Evolutionary conservation across 2,113 vertebrate species (phyloP).

Genomic region (Terrapene triunguis): DNA sequence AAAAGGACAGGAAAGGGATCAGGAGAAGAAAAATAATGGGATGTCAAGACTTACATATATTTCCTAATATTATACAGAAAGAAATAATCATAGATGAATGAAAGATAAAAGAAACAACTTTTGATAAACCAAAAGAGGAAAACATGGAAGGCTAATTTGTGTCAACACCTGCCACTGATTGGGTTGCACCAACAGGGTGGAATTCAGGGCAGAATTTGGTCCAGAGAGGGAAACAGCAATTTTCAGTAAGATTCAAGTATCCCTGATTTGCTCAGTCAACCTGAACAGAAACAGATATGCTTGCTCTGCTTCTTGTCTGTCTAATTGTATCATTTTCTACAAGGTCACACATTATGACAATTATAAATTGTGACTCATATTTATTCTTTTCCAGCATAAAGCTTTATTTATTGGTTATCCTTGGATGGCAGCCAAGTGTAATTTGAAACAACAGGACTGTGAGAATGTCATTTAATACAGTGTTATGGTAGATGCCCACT

Average conservation of each 20-base stretch:
- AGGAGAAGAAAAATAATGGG: conserved; percentile 22
- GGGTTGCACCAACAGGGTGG: neutral
- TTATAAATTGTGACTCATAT: conserved; percentile 46
- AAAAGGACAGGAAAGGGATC: conserved; percentile 7
- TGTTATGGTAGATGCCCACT: neutral
- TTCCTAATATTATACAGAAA: conserved; percentile 40
- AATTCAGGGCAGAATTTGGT: neutral
- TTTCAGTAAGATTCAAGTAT: neutral
- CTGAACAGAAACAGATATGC: neutral
- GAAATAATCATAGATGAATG: neutral
- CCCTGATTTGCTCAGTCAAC: conserved; percentile 10
- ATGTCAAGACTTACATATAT: neutral
- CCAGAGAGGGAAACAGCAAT: neutral
- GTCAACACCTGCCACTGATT: neutral
- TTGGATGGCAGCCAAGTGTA: conserved; percentile 20
- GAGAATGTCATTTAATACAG: neutral
- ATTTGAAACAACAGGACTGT: conserved; percentile 1
- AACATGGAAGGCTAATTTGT: neutral
- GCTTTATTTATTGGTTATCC: conserved; percentile 28
- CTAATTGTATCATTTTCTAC: conserved; percentile 45
- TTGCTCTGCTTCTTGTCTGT: conserved; percentile 9
- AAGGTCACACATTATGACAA: conserved; percentile 30
- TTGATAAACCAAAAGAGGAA: neutral
- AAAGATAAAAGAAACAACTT: conserved; percentile 7
- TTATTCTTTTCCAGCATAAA: conserved; percentile 38